These are phyloP conservation scores for Dallia pectoralis DNA, from an alignment of 2,797 vertebrate genomes.

Conservation along the genomic window DNA sequence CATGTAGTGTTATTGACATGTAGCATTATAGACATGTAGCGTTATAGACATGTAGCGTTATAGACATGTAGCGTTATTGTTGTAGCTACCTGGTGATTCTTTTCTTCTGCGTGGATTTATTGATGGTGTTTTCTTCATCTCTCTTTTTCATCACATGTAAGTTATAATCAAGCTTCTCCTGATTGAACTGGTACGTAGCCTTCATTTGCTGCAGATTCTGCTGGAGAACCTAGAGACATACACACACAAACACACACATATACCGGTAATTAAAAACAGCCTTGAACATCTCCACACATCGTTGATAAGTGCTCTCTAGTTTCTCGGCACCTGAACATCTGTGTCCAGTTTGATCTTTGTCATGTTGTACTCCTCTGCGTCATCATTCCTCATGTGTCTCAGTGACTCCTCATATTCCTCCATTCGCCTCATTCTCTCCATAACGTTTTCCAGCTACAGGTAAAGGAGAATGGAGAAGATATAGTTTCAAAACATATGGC, in stretches of 20 bases:
- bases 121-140: conserved; percentile 76
- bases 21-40: too few species aligned
- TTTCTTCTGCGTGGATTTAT: conserved; percentile 70
- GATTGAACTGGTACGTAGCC: conserved; percentile 71
- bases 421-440: conserved; percentile 62
- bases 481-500: not conserved
- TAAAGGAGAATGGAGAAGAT: not conserved
- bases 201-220: conserved; percentile 71
- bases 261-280: too few species aligned
- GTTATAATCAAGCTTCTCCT: conserved; percentile 81
- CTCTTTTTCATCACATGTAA: conserved; percentile 75
- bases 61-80: too few species aligned
- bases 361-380: conserved; percentile 64
- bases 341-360: conserved; percentile 65
- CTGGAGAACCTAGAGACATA: conserved; percentile 65
- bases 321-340: conserved; percentile 70
- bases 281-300: conserved; percentile 28
- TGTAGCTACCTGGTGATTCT: conserved; percentile 55
- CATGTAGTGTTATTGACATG: too few species aligned
- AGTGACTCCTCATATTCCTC: conserved; percentile 72
- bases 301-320: not conserved
- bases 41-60: too few species aligned
- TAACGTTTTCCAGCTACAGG: conserved; percentile 70
- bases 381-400: conserved; percentile 60
- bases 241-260: conserved; percentile 3